These are phyloP conservation scores for Nothura maculosa DNA, from an alignment of 2,797 vertebrate species.

Conservation along the genomic window DNA sequence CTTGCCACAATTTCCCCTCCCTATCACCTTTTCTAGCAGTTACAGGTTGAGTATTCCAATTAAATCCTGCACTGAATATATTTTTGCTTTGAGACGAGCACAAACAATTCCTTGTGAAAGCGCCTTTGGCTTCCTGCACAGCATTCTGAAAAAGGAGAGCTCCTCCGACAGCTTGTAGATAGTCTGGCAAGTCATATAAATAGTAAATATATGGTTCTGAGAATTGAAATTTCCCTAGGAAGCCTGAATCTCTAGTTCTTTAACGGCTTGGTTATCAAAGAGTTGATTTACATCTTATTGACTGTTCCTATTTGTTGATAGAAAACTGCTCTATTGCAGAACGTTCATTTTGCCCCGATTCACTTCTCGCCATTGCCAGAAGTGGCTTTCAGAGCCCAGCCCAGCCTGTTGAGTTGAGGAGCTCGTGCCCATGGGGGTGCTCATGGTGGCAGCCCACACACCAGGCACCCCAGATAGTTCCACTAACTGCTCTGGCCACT, in stretches of 20 bases:
- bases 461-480: rapidly evolving
- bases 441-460: not conserved
- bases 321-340: constrained; percentile 7
- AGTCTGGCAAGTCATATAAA: constrained; percentile 42
- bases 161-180: not conserved
- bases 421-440: not conserved
- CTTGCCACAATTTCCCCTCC: not conserved
- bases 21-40: not conserved
- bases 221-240: constrained; percentile 40
- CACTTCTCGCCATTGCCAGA: not conserved
- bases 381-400: not conserved
- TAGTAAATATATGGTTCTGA: constrained; percentile 9
- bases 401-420: not conserved
- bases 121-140: constrained; percentile 24
- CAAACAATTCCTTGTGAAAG: constrained; percentile 52
- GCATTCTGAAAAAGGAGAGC: not conserved
- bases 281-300: constrained; percentile 45
- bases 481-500: not conserved
- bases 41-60: constrained; percentile 11
- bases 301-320: constrained; percentile 39
- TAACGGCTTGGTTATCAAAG: constrained; percentile 17
- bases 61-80: constrained; percentile 41
- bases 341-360: not conserved
- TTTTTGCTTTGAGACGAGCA: constrained; percentile 15
- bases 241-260: constrained; percentile 27